Conservation (phyloP, 2,797 vertebrate species). For the Myripristis murdjan region DNA sequence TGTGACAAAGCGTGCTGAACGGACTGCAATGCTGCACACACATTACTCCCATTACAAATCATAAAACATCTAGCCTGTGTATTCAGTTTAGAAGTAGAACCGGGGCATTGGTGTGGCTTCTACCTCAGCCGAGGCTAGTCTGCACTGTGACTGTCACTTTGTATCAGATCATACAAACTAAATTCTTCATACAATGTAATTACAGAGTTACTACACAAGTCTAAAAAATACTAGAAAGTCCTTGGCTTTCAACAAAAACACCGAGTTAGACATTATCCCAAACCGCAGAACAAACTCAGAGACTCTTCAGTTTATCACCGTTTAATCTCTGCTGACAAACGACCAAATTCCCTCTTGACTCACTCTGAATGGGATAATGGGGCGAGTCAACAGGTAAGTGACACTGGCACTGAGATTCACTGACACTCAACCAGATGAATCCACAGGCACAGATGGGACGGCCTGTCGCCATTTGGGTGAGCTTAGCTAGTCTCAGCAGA, state of each 20-base stretch:
- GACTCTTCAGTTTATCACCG: not conserved
- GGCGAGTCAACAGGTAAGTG: slow-evolving; percentile 24
- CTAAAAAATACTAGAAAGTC: not conserved
- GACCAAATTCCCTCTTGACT: slow-evolving; percentile 9
- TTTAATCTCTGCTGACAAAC: slow-evolving; percentile 23
- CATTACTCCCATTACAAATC: too few relatives aligned
- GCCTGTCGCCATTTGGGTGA: not conserved
- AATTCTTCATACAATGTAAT: not conserved
- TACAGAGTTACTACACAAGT: not conserved
- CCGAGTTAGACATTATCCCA: not conserved
- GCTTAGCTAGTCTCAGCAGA: slow-evolving; percentile 3
- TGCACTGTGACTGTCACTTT: not conserved
- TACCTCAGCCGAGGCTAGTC: not conserved
- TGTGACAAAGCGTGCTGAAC: too few relatives aligned
- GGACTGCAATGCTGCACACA: too few relatives aligned
- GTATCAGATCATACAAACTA: not conserved
- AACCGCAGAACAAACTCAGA: slow-evolving; percentile 9
- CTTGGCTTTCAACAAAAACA: not conserved
- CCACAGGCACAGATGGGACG: slow-evolving; percentile 55
- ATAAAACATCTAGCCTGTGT: not conserved
- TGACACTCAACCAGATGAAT: slow-evolving; percentile 21
- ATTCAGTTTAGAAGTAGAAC: not conserved
- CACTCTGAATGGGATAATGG: slow-evolving; percentile 38
- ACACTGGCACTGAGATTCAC: slow-evolving; percentile 37
- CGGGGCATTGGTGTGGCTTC: not conserved